phyloP scores from a whole-genome alignment of 2,113 vertebrate genomes.

The Onychostruthus taczanowskii region DNA sequence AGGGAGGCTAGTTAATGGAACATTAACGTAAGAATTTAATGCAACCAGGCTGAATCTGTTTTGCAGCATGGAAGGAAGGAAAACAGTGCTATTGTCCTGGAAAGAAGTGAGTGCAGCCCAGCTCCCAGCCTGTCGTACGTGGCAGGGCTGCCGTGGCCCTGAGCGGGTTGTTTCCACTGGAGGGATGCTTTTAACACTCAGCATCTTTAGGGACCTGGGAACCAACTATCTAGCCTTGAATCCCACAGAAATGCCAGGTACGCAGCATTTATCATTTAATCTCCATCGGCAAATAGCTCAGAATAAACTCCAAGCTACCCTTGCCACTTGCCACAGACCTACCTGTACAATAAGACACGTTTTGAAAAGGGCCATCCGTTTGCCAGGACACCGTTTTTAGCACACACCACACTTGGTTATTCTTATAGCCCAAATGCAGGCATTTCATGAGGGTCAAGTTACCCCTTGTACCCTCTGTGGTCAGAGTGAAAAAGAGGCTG shows the following conservation, averaged over 20 bases:
- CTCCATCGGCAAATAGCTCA: neutral
- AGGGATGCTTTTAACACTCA: neutral
- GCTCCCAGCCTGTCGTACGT: neutral
- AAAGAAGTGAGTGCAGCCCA: neutral
- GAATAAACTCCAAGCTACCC: neutral
- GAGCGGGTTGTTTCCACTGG: neutral
- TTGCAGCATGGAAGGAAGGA: neutral
- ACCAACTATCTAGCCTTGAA: neutral
- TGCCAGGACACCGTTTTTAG: neutral
- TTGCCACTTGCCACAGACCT: neutral
- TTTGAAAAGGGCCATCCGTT: neutral
- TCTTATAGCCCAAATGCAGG: neutral
- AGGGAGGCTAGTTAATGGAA: slow-evolving; percentile 52
- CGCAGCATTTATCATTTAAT: rapidly evolving
- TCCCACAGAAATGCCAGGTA: neutral
- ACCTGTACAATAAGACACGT: neutral
- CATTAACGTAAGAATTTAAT: slow-evolving; percentile 53
- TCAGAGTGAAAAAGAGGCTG: neutral
- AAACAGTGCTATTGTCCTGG: slow-evolving; percentile 1
- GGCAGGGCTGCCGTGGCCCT: neutral
- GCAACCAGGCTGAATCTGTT: slow-evolving; percentile 40
- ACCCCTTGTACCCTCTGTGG: no score
- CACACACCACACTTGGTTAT: neutral
- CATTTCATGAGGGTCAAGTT: neutral
- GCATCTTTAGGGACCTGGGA: neutral